These are phyloP conservation scores for Apeltes quadracus DNA, from an alignment of 2,113 vertebrate species.

Conservation along the genomic window DNA sequence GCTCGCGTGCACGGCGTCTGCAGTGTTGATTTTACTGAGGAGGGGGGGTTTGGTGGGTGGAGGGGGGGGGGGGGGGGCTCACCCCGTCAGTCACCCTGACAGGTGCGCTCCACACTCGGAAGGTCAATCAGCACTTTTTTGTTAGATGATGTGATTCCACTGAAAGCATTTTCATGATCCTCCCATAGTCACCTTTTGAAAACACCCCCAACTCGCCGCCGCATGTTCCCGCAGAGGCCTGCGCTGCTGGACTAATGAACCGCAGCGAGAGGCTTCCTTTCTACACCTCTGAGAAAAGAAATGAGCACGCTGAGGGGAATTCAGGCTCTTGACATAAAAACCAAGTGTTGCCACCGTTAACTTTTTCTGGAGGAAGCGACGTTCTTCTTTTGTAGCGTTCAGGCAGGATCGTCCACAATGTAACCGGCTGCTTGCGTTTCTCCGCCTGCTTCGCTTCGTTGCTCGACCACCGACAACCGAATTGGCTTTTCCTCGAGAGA, in stretches of 20 bases:
- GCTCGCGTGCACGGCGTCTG: constrained; percentile 60
- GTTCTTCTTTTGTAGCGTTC: constrained; percentile 11
- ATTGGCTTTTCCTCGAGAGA: too few species aligned
- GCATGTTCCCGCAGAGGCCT: too few species aligned
- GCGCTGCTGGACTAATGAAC: constrained; percentile 31
- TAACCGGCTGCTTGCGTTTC: constrained; percentile 7
- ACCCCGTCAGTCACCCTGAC: constrained; percentile 74
- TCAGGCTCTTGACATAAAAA: constrained; percentile 5
- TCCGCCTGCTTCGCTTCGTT: constrained; percentile 23
- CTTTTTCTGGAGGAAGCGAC: too few species aligned
- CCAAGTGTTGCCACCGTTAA: constrained; percentile 18
- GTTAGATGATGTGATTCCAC: constrained; percentile 54
- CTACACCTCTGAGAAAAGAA: constrained; percentile 6
- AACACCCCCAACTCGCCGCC: too few species aligned
- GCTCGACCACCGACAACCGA: constrained; percentile 20
- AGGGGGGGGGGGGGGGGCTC: constrained; percentile 63
- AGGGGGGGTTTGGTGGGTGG: constrained; percentile 41
- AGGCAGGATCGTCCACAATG: constrained; percentile 31
- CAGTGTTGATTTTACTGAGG: constrained; percentile 68
- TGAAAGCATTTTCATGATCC: constrained; percentile 58
- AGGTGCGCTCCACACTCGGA: too few species aligned
- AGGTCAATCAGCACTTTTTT: constrained; percentile 69
- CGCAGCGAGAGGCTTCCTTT: constrained; percentile 18
- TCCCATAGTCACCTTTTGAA: too few species aligned
- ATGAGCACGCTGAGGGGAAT: background rate